Base-by-base conservation (phyloP, 2,888 invertebrate genomes). In the Napeogenes sylphis region DNA sequence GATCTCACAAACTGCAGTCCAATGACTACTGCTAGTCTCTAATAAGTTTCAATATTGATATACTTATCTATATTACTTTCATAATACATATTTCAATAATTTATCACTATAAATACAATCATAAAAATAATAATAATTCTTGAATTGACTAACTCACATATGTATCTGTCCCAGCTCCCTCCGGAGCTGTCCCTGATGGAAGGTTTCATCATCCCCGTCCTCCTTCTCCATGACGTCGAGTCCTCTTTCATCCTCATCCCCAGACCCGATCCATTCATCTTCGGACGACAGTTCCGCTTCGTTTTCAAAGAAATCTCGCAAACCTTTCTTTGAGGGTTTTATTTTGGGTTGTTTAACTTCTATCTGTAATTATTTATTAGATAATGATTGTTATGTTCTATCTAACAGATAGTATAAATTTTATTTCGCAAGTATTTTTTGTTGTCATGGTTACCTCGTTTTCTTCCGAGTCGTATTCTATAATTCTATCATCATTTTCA, bases 271-370 rank as follows among this genome's bases (percentile, higher is more conserved):
- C 94, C 95, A 96, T 70, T 97, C 97, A 3, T 96, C 96, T 76
- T 97, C 98, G 0, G 97, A 97, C 0, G 88, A 88, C 45, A 98
- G 84, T 76, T 98, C 98, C 0, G 98, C 98, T 85, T 98, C 98
- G 47, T 94, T 92, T 71, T 98, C 98, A 60, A 98, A 91, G 88
- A 97, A 98, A 58, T 95, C 95, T 0, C 90, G 91, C 58, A 92
- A 92, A 55, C 90, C 87, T 66, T 87, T 91, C 69, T 77, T 80
- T 13, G 74, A 71, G 2, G 76, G 73, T 46, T 79, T 76, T 3
- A 54, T 51, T 13, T 47, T 47, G 21, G 51, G 21, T 30, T 51
- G 58, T 62, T 69, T 65, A 12, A 87, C 68, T 79, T 82, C 82
- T 42, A 90, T 82, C 90, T 90, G 73, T 0, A 74, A 73, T 53